Conservation (phyloP, 2,797 vertebrate species). For the Karalla daura region DNA sequence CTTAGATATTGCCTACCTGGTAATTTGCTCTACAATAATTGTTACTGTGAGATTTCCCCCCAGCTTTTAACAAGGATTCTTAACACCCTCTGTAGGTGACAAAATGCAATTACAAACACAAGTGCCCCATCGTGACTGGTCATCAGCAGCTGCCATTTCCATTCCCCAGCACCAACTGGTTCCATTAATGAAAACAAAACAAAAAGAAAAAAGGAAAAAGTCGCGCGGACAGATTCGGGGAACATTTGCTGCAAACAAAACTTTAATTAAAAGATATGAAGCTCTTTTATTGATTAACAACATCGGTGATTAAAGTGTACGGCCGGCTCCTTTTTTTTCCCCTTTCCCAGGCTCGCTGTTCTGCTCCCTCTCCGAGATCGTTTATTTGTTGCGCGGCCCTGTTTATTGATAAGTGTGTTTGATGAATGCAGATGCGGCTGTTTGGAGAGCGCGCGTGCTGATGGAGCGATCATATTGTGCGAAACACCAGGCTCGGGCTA, state of each 20-base stretch:
- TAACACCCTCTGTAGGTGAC: conserved; percentile 99
- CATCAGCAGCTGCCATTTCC: conserved; percentile 89
- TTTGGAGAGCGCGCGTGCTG: conserved; percentile 86
- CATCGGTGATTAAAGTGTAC: conserved; percentile 91
- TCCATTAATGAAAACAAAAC: conserved; percentile 78
- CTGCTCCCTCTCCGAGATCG: conserved; percentile 91
- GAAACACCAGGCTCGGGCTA: conserved; percentile 91
- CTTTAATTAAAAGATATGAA: conserved; percentile 95
- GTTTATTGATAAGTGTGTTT: conserved; percentile 96
- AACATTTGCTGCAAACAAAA: conserved; percentile 89
- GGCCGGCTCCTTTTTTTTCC: conserved; percentile 80
- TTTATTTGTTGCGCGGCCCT: conserved; percentile 88
- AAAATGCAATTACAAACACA: conserved; percentile 97
- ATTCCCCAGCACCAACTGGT: conserved; percentile 82
- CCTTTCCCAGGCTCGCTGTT: conserved; percentile 79
- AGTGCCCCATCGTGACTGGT: conserved; percentile 85
- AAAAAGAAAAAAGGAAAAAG: conserved; percentile 66
- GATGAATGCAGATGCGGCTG: conserved; percentile 96
- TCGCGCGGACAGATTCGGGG: conserved; percentile 81
- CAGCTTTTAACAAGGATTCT: conserved; percentile 95
- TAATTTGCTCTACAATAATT: conserved; percentile 97
- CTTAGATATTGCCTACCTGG: conserved; percentile 95
- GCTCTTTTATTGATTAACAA: conserved; percentile 93
- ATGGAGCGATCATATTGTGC: conserved; percentile 99
- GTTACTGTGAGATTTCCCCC: conserved; percentile 91